Percentiles rank a stretch among this genome's conserved stretches.
Evolutionary conservation across 2,113 vertebrate species (phyloP).

Genomic region (Serinus canaria): DNA sequence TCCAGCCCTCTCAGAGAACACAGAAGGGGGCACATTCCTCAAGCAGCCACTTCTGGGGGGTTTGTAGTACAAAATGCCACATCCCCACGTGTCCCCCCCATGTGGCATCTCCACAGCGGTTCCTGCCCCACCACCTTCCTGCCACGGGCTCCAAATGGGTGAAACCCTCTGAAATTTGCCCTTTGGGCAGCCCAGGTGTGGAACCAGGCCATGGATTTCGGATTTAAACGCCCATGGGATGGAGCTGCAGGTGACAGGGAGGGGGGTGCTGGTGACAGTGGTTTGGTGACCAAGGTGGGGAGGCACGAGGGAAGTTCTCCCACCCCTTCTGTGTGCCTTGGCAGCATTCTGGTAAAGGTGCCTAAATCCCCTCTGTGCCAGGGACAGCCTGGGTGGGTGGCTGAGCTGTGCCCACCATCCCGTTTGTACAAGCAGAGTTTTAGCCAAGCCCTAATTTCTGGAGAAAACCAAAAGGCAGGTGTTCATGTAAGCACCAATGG

Average conservation of each 20-base stretch:
- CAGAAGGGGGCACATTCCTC: background rate
- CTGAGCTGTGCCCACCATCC: background rate
- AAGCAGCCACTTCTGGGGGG: background rate
- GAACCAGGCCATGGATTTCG: rapidly evolving
- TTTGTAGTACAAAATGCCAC: background rate
- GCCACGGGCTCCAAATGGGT: rapidly evolving
- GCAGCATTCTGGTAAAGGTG: background rate
- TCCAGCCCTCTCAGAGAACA: background rate
- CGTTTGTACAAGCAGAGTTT: background rate
- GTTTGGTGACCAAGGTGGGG: background rate
- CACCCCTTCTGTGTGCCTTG: background rate
- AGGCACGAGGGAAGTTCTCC: background rate
- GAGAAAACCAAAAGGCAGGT: background rate
- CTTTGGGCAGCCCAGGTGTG: too few species aligned
- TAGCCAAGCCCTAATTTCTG: background rate
- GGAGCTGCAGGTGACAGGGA: background rate
- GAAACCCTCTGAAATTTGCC: background rate
- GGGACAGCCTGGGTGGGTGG: background rate
- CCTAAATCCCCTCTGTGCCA: background rate
- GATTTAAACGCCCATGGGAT: background rate
- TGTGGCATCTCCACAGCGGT: background rate
- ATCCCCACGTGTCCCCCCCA: background rate
- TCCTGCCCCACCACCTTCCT: background rate
- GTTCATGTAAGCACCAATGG: background rate
- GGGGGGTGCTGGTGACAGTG: background rate